Evolutionary conservation across 2,113 vertebrate species (phyloP), one percentile per base, ranked within the genome.

Genomic region (Edolisoma coerulescens): DNA sequence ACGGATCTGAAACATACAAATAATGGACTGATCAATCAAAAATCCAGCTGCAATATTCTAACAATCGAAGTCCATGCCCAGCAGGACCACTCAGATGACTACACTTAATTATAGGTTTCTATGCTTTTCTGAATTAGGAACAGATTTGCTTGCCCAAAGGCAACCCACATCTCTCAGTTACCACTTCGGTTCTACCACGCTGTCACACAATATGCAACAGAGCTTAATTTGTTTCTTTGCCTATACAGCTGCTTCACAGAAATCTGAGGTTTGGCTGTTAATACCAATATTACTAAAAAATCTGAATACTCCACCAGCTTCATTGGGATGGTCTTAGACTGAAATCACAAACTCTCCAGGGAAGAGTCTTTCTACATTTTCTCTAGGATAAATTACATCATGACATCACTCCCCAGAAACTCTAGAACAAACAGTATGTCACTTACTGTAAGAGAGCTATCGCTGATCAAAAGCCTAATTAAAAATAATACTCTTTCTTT

Each of bases 21-120:
- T 56, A 93, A 87, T 15, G 7, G 57, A 49, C 39, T 35, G 63
- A 86, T 94, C 70, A 33, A 79, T 69, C 50, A 86, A 73, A 92
- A 90, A 42, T 33, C 82, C 63, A 32, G 30, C 63, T 77, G 50
- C 88, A 94, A 77, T 52, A 56, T 56, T 85, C 61, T 23, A 85
- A 79, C 59, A 86, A 86, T 73, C 24, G 0, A 93, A 94, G 67
- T 23, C 63, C 42, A 7, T 49, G 75, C 53, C 71, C 75, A 91
- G 84, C 24, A 87, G 78, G 84, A 87, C 45, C 39, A 53, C 50
- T 73, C 53, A 76, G 57, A 61, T 61, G 45, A 73, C 79, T 61
- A 76, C 26, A 83, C 26, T 86, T 95, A 86, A 94, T 92, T 79
- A 61, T 6, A 88, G 57, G 70, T 87, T 85, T 93, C 89, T 56